Evolutionary conservation across 2,888 invertebrate species (phyloP), one percentile per base, ranked within the genome.

Genomic region (Hirtodrosophila confusa): DNA sequence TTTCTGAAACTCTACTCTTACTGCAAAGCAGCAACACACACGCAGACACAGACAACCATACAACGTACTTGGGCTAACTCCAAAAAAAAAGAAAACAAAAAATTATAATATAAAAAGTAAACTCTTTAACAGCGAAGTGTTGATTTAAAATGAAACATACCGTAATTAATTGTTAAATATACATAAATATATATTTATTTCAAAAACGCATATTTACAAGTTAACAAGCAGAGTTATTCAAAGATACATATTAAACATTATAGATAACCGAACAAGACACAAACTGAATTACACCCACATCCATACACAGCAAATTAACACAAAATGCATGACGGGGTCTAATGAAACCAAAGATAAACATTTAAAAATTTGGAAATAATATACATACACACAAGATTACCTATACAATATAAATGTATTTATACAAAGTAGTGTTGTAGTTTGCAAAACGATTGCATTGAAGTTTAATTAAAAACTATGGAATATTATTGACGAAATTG

Each of bases 151-250:
- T 51, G 53, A 71, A 76, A 58, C 64, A 70, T 64, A 63, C 77
- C 77, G 71, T 86, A 88, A 86, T 68, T 83, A 74, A 86, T 84
- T 85, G 88, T 85, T 88, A 82, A 71, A 72, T 75, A 86, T 82
- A 86, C 56, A 82, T 62, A 55, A 57, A 66, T 45, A 63, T 63
- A 67, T 61, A 69, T 70, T 66, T 69, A 84, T 77, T 69, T 72
- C 43, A 37, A 65, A 77, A 69, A 64, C 64, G 31, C 69, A 75
- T 86, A 88, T 85, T 88, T 88, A 85, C 86, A 84, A 83, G 84
- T 83, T 83, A 79, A 79, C 56, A 57, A 65, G 60, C 69, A 68
- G 70, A 86, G 71, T 87, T 83, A 85, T 78, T 80, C 77, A 67
- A 74, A 79, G 55, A 68, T 64, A 64, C 68, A 65, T 68, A 69